Percentiles rank a stretch among this genome's conserved stretches.
Conservation (phyloP, 2,888 invertebrate genomes). For the Brachynemurus nebulosus region DNA sequence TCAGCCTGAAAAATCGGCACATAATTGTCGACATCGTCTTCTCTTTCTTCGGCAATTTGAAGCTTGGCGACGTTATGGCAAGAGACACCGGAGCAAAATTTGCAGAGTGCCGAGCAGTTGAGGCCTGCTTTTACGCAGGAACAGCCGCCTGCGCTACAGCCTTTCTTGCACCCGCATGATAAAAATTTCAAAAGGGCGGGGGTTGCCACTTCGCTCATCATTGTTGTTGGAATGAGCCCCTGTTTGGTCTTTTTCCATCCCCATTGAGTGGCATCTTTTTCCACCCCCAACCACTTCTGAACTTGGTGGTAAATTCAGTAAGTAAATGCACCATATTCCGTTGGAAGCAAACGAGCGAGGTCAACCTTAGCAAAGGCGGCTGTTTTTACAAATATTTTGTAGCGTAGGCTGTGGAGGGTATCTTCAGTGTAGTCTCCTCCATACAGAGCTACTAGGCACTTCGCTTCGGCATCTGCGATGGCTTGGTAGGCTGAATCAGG, state of each 20-base stretch:
- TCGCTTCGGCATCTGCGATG: too few species aligned
- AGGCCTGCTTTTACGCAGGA: background rate
- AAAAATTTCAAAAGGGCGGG: background rate
- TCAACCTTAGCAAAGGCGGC: background rate
- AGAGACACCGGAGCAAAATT: background rate
- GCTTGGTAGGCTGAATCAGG: too few species aligned
- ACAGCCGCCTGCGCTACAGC: background rate
- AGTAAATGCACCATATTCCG: too few species aligned
- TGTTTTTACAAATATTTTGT: background rate
- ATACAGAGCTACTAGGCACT: too few species aligned
- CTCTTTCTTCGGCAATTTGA: background rate
- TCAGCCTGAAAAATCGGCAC: background rate
- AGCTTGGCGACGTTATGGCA: background rate
- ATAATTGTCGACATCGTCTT: background rate
- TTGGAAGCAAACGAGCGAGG: background rate
- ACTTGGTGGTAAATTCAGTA: too few species aligned
- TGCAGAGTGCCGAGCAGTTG: background rate
- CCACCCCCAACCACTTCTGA: too few species aligned
- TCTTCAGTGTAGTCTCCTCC: too few species aligned
- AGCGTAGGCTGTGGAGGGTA: too few species aligned
- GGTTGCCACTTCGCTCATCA: too few species aligned
- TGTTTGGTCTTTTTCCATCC: too few species aligned
- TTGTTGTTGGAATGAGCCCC: too few species aligned
- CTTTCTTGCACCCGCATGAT: background rate
- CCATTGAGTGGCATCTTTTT: too few species aligned